Conservation (phyloP, 2,113 vertebrate species). For the Heterocephalus glaber region DNA sequence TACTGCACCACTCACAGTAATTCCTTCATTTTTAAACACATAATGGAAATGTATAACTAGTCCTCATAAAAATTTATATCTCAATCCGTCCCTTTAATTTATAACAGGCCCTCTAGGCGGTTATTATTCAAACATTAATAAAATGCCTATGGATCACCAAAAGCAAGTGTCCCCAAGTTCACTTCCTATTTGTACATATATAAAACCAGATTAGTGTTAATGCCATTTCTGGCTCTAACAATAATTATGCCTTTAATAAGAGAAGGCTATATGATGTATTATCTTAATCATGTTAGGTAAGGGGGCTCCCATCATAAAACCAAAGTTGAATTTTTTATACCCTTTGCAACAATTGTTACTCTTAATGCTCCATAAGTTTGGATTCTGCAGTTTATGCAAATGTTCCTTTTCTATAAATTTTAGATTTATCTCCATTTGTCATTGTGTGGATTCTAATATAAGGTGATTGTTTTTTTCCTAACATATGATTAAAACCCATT, state of each 20-base stretch:
- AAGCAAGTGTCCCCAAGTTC: constrained; percentile 90
- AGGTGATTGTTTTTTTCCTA: constrained; percentile 84
- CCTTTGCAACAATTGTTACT: constrained; percentile 89
- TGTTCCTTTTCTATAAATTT: constrained; percentile 97
- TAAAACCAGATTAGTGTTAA: constrained; percentile 89
- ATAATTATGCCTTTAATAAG: constrained; percentile 95
- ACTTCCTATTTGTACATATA: constrained; percentile 92
- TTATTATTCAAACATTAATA: constrained; percentile 99
- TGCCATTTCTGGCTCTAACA: constrained; percentile 89
- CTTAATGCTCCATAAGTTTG: constrained; percentile 91
- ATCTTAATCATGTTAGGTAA: constrained; percentile 89
- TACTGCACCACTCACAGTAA: constrained; percentile 86
- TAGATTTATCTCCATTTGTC: constrained; percentile 96
- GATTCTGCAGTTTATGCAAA: constrained; percentile 98
- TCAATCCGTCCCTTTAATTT: constrained; percentile 96
- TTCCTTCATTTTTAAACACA: constrained; percentile 97
- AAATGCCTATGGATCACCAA: constrained; percentile 95
- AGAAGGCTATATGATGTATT: constrained; percentile 90
- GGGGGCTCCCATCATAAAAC: constrained; percentile 85
- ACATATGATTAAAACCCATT: constrained; percentile 89
- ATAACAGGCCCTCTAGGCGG: constrained; percentile 94
- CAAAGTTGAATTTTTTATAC: constrained; percentile 94
- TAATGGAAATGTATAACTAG: constrained; percentile 96
- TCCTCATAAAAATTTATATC: constrained; percentile 98
- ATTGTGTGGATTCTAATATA: constrained; percentile 85